Conservation (phyloP, 2,797 vertebrate genomes). For the Adelosebastes latens region DNA sequence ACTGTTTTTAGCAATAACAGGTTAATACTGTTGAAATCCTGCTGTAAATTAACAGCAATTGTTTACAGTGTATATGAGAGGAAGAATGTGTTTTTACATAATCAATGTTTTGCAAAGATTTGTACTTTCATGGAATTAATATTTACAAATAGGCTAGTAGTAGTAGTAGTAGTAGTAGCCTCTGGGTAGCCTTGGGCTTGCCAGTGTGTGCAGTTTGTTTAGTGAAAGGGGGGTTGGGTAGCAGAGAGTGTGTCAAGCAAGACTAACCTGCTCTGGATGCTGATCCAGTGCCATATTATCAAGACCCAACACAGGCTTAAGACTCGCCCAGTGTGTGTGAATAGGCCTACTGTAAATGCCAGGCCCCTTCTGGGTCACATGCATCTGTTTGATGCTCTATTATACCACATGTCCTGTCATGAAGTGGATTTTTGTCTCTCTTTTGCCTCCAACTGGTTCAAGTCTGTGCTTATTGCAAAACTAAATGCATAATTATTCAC, state of each 20-base stretch:
- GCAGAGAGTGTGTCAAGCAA: conserved; percentile 27
- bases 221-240: neutral
- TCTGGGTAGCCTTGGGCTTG: neutral
- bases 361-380: neutral
- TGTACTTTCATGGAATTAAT: neutral
- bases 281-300: conserved; percentile 20
- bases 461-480: neutral
- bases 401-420: neutral
- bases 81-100: neutral
- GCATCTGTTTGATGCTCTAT: neutral
- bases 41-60: too few species aligned
- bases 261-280: conserved; percentile 43
- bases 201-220: conserved; percentile 23
- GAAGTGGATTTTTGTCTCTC: neutral
- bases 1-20: too few species aligned
- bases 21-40: too few species aligned
- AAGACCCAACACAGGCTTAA: conserved; percentile 27
- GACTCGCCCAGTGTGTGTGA: conserved; percentile 11
- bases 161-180: too few species aligned
- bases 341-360: conserved; percentile 13
- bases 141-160: neutral
- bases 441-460: neutral
- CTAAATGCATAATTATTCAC: neutral
- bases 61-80: neutral
- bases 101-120: neutral